These are phyloP conservation scores for Fulica atra DNA, from an alignment of 2,113 vertebrate species.

Conservation along the genomic window DNA sequence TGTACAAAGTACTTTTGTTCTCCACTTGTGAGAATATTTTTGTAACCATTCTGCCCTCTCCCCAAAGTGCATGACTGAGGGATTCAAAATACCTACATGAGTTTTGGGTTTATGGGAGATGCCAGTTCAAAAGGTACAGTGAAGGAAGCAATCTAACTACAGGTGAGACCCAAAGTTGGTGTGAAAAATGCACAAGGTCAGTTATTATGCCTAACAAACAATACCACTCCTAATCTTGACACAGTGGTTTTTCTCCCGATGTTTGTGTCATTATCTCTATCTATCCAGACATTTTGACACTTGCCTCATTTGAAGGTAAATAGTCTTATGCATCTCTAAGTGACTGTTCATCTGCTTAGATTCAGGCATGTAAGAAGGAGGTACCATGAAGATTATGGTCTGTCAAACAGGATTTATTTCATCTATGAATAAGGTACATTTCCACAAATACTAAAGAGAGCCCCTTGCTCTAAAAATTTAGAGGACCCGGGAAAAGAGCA, in stretches of 20 bases:
- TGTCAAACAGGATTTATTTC: slow-evolving; percentile 19
- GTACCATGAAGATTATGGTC: background rate
- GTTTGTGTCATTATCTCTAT: background rate
- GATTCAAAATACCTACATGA: background rate
- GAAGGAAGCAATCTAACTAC: background rate
- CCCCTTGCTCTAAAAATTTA: background rate
- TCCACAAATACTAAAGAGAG: background rate
- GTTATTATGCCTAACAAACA: background rate
- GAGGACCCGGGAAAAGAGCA: background rate
- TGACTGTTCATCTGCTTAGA: background rate
- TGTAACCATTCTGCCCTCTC: background rate
- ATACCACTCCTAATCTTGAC: background rate
- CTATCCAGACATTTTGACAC: background rate
- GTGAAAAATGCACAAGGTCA: background rate
- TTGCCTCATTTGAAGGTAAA: background rate
- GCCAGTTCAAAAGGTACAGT: background rate
- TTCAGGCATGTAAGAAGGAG: background rate
- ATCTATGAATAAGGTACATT: background rate
- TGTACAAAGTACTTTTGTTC: rapidly evolving
- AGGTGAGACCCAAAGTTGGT: background rate
- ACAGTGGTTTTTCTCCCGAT: background rate
- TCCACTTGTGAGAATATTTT: background rate
- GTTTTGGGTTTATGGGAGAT: background rate
- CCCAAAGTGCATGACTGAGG: background rate
- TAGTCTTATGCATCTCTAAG: background rate